Percentiles rank a stretch among this genome's conserved stretches.
Conservation (phyloP, 2,113 vertebrate genomes). For the Neolamprologus sp. region DNA sequence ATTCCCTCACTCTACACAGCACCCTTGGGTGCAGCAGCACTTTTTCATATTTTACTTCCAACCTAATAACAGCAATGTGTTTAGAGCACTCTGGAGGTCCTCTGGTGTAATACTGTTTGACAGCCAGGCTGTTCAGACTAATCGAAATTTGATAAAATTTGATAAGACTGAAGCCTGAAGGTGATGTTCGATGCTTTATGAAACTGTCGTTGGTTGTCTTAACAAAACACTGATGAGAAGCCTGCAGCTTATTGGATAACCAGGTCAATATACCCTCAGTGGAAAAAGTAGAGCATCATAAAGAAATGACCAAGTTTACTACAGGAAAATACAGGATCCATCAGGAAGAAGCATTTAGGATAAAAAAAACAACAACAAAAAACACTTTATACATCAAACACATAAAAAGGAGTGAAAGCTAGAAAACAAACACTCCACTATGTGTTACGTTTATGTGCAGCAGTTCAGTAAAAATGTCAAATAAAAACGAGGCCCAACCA, state of each 20-base stretch:
- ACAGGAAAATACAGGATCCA: neutral
- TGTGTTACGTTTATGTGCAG: neutral
- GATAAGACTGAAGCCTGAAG: constrained; percentile 30
- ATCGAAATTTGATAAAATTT: constrained; percentile 28
- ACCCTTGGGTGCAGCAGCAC: neutral
- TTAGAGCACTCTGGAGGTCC: constrained; percentile 17
- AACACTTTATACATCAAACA: neutral
- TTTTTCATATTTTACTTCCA: constrained; percentile 4
- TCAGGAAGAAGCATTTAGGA: neutral
- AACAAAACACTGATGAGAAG: neutral
- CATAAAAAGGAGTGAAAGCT: neutral
- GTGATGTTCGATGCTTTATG: neutral
- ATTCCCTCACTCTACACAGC: neutral
- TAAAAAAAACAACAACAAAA: neutral
- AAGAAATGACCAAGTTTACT: neutral
- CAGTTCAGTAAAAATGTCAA: neutral
- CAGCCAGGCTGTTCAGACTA: constrained; percentile 17
- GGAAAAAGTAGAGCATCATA: neutral
- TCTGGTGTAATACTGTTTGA: constrained; percentile 23
- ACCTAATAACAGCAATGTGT: constrained; percentile 26
- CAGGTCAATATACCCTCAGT: neutral
- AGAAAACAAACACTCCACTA: neutral
- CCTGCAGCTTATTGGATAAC: neutral
- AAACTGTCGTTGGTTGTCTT: constrained; percentile 6
- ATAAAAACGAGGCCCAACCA: neutral